Evolutionary conservation across 2,888 invertebrate genomes (phyloP).

Genomic region (Leucoma salicis): DNA sequence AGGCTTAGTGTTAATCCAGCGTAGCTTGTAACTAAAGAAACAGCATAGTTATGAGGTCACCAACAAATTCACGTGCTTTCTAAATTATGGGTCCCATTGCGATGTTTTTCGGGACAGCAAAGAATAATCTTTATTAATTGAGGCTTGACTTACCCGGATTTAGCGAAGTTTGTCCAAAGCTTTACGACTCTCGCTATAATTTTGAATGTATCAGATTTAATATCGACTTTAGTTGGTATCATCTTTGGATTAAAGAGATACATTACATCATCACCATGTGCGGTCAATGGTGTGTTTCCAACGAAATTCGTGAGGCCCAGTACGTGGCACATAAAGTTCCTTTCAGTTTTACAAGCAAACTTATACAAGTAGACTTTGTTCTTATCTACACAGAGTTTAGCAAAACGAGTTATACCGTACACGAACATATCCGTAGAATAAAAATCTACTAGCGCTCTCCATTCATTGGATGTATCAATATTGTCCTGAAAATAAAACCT

Average conservation of each 20-base stretch:
- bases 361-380: slow-evolving; percentile 43
- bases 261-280: slow-evolving; percentile 41
- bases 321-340: slow-evolving; percentile 33
- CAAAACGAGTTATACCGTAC: slow-evolving; percentile 30
- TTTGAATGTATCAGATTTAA: slow-evolving; percentile 28
- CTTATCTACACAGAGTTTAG: slow-evolving; percentile 32
- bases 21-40: no score
- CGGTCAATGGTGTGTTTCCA: slow-evolving; percentile 23
- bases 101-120: no score
- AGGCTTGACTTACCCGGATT: slow-evolving; percentile 49
- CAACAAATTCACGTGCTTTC: no score
- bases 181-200: slow-evolving; percentile 39
- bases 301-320: slow-evolving; percentile 13
- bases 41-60: no score
- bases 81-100: no score
- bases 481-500: slow-evolving; percentile 33
- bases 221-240: slow-evolving; percentile 20
- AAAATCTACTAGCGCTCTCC: slow-evolving; percentile 31
- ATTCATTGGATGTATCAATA: slow-evolving; percentile 18
- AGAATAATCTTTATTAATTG: no score
- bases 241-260: slow-evolving; percentile 39
- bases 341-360: slow-evolving; percentile 43
- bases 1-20: no score
- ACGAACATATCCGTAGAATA: slow-evolving; percentile 30
- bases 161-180: slow-evolving; percentile 50